Evolutionary conservation across 2,113 vertebrate genomes (phyloP).

Genomic region (Rhizomys pruinosus): DNA sequence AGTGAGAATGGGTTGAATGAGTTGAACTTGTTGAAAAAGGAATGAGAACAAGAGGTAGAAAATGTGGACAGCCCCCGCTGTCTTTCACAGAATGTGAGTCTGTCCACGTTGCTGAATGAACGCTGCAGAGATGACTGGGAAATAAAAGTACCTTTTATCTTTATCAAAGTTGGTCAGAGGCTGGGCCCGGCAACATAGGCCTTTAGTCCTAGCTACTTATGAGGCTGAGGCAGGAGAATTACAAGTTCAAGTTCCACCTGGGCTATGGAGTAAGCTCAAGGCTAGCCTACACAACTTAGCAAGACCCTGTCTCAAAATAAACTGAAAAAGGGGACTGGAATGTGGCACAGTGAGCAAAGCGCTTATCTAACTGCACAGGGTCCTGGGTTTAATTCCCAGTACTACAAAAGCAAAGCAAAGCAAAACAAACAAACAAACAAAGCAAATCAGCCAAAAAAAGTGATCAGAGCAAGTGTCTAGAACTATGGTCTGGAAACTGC

Average conservation of each 20-base stretch:
- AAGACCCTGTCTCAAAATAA: neutral
- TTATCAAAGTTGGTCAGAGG: neutral
- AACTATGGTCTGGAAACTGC: slow-evolving; percentile 50
- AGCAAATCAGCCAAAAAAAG: slow-evolving; percentile 1
- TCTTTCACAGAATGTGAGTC: slow-evolving; percentile 12
- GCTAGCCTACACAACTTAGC: neutral
- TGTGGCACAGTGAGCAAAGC: neutral
- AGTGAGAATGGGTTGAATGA: neutral
- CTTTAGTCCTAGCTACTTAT: neutral
- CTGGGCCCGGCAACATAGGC: neutral
- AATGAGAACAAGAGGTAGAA: slow-evolving; percentile 44
- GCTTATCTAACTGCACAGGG: too few relatives aligned
- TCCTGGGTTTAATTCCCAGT: neutral
- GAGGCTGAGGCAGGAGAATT: neutral
- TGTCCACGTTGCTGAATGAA: neutral
- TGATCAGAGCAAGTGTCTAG: slow-evolving; percentile 37
- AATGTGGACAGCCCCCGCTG: neutral
- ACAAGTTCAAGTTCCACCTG: neutral
- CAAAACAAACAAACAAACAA: neutral
- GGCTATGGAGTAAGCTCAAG: neutral
- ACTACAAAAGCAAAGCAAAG: neutral
- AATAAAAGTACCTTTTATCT: slow-evolving; percentile 26
- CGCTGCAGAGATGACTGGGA: slow-evolving; percentile 9
- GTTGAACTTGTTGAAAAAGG: slow-evolving; percentile 7
- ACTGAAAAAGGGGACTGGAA: neutral